Evolutionary conservation across 2,797 vertebrate genomes (phyloP).

Genomic region (Manis javanica): DNA sequence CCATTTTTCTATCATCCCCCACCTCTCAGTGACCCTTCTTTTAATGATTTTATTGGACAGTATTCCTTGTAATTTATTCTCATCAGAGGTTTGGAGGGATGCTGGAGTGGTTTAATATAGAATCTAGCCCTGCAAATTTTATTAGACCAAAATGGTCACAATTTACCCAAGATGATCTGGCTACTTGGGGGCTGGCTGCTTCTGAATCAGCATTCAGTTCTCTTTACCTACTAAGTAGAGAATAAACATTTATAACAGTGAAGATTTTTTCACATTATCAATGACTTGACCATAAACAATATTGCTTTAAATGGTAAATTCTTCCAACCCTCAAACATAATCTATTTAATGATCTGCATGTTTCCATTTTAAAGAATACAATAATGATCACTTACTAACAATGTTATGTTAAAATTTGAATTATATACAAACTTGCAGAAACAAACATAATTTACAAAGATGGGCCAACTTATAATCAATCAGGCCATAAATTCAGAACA

Average conservation of each 20-base stretch:
- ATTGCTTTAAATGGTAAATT: neutral
- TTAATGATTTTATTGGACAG: neutral
- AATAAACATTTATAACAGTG: neutral
- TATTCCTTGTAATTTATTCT: neutral
- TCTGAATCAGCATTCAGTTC: neutral
- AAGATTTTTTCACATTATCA: neutral
- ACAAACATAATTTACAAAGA: neutral
- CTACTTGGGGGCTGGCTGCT: neutral
- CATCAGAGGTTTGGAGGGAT: neutral
- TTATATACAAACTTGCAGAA: neutral
- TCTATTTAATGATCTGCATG: neutral
- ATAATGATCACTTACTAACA: neutral
- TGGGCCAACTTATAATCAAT: neutral
- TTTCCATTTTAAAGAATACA: constrained; percentile 18
- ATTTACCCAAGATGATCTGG: neutral
- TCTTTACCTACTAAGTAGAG: neutral
- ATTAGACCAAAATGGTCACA: neutral
- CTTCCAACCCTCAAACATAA: neutral
- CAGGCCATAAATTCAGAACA: neutral
- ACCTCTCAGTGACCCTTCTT: neutral
- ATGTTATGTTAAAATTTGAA: neutral
- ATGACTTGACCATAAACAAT: neutral
- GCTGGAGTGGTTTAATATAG: neutral
- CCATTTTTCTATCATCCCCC: neutral
- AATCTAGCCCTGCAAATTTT: neutral